Evolutionary conservation across 2,113 vertebrate species (phyloP), one percentile per base, ranked within the genome.

Genomic region (Spermophilus dauricus): DNA sequence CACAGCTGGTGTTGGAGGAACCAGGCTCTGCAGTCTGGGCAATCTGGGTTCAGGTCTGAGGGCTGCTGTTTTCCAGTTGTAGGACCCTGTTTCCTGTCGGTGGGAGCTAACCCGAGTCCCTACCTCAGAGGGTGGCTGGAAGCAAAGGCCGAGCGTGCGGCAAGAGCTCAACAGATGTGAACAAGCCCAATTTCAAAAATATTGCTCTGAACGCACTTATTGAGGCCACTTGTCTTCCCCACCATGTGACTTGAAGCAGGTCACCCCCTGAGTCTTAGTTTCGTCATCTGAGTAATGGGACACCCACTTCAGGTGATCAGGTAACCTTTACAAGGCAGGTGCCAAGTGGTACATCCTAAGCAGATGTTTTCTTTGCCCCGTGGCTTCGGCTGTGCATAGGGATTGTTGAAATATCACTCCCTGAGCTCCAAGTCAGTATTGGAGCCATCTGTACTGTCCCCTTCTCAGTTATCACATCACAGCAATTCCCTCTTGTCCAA

Each of bases 201-300:
- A 28, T 4, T 20, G 37, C 67, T 67, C 30, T 4, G 0, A 4
- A 4, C 0, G 2, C 2, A 5, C 53, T 70, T 22, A 6, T 17
- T 9, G 63, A 61, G 63, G 53, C 18, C 20, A 0, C 17, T 63
- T 39, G n/a, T 32, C 65, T 34, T 80, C 72, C 70, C 63, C 39
- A 17, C 53, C 10, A 28, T n/a, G 28, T 22, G 67, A 76, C 65
- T 58, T 39, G 8, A 12, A 58, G 53, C 72, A 48, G 17, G 63
- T 51, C 72, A 42, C 51, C 86, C 20, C 26, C 28, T 63, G 45
- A 58, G 42, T 24, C 22, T 93, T 34, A 8, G 51, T 86, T 24
- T 77, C 61, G 5, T 77, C 7, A 51, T 92, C 85, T 90, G 92
- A 91, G 45, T 90, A 91, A 61, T 45, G 63, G 48, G 12, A 12